These are phyloP conservation scores for Phalanger gymnotis DNA, from an alignment of 2,797 vertebrate genomes.

Conservation along the genomic window DNA sequence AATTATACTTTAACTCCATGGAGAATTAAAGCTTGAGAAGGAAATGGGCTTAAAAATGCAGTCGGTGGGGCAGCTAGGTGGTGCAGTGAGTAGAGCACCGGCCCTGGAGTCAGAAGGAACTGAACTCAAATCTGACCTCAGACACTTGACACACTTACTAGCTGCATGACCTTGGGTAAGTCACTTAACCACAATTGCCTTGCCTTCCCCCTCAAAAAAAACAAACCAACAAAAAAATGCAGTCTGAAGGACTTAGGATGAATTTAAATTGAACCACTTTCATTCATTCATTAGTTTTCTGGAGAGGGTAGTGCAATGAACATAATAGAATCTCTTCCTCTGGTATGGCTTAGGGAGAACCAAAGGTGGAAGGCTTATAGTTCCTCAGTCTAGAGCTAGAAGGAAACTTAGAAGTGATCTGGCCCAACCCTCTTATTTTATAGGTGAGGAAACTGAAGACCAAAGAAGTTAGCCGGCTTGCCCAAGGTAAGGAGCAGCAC, in stretches of 20 bases:
- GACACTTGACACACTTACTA: too few species aligned
- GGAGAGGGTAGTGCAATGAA: neutral
- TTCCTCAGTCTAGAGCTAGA: neutral
- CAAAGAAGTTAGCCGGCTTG: neutral
- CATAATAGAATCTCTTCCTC: neutral
- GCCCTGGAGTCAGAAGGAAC: too few species aligned
- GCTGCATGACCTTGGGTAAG: too few species aligned
- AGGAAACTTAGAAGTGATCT: neutral
- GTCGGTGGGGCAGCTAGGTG: too few species aligned
- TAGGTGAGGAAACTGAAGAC: neutral
- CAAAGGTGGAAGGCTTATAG: neutral
- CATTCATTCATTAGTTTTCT: neutral
- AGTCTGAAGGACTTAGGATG: neutral
- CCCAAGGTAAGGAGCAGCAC: neutral
- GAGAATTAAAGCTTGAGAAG: neutral
- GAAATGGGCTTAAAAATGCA: neutral
- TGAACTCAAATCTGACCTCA: too few species aligned
- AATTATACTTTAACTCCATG: neutral
- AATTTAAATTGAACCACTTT: neutral
- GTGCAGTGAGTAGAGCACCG: too few species aligned
- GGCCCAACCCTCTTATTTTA: neutral
- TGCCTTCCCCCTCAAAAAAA: too few species aligned
- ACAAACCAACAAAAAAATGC: too few species aligned
- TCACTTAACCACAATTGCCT: too few species aligned
- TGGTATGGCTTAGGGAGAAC: neutral